Percentiles rank a stretch among this genome's conserved stretches.
Evolutionary conservation across 2,888 invertebrate species (phyloP).

Genomic region (Ditula angustiorana): DNA sequence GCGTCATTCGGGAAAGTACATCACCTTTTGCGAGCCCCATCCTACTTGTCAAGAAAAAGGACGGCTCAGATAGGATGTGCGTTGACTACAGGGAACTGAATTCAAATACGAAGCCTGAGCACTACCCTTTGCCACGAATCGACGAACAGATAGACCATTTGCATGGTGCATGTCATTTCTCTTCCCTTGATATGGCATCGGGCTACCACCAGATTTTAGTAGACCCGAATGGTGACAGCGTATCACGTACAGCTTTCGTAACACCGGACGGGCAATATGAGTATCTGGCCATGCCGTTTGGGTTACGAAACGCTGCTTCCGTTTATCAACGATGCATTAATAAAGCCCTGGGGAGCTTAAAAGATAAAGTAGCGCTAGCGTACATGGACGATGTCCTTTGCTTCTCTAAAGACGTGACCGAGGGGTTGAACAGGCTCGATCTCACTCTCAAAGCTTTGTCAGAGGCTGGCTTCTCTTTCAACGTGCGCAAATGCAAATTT

Average conservation of each 20-base stretch:
- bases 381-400: not conserved
- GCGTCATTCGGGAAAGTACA: slow-evolving; percentile 5
- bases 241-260: not conserved
- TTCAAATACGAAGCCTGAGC: too few species aligned
- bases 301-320: too few species aligned
- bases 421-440: not conserved
- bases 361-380: not conserved
- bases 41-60: too few species aligned
- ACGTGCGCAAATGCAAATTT: not conserved
- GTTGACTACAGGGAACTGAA: too few species aligned
- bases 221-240: not conserved
- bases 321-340: too few species aligned
- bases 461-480: not conserved
- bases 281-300: not conserved
- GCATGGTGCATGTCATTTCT: not conserved
- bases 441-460: not conserved
- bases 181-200: not conserved
- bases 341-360: too few species aligned
- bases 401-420: not conserved
- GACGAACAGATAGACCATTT: too few species aligned
- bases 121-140: too few species aligned
- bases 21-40: not conserved
- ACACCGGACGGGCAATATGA: not conserved
- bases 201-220: not conserved
- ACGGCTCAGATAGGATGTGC: too few species aligned